Base-by-base conservation (phyloP, 1,140 invertebrate species). In the Antheraea pernyi region DNA sequence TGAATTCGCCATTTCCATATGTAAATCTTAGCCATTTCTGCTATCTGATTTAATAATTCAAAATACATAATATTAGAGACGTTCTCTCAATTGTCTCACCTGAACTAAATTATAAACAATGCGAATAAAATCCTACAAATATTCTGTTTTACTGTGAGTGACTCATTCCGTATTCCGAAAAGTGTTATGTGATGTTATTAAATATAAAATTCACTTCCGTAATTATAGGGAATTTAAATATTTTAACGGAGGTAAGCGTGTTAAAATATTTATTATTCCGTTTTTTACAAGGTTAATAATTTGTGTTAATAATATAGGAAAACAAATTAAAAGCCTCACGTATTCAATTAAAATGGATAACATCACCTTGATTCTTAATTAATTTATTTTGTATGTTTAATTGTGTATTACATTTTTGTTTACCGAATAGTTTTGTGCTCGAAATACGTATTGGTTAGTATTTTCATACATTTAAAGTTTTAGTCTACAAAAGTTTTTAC, bases 251-350 rank as follows among this genome's bases (percentile, higher is more conserved):
- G 46, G 46, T 53, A 53, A 53, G 13, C 46, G 46, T 53, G 7
- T 53, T 53, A 53, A 53, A 53, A 53, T 53, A 53, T 53, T 53
- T 53, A 53, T 53, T 53, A 53, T 53, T 53, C 46, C 11, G 46
- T 53, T 53, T 53, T 16, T 16, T 53, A 53, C 46, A 53, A 53
- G 46, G 46, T 53, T 53, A 53, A 53, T 53, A 53, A 11, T 53
- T 16, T n/a, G 16, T 53, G 46, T 53, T 53, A 53, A 53, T 53
- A 53, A 53, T 53, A 53, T 16, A 53, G 46, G 46, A 53, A 16
- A 53, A 16, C 16, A 53, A 53, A 53, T 53, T 53, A 53, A 53
- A 53, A 16, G 46, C 16, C 6, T 53, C 46, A 53, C 46, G 46
- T 53, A 53, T 53, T 53, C 9, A 53, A 53, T 53, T 53, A 53